Percentiles rank a stretch among this genome's conserved stretches.
Evolutionary conservation across 2,888 invertebrate species (phyloP).

Genomic region (Omphaloscelis lunosa): DNA sequence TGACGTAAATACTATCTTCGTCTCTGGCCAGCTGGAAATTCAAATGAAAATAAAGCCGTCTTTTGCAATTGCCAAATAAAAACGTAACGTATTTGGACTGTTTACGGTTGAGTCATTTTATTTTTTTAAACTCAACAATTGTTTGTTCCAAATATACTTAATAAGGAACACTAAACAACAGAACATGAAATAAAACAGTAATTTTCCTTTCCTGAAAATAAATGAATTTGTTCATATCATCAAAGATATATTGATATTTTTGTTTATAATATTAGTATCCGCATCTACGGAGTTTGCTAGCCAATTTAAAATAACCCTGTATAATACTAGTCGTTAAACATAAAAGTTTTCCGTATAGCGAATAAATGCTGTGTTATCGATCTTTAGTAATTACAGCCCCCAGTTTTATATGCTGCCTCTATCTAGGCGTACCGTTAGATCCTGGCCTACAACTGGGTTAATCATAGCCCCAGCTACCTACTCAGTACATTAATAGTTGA

Average conservation of each 20-base stretch:
- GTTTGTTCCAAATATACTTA: not conserved
- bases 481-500: constrained; percentile 68
- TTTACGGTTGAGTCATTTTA: not conserved
- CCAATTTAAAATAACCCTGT: not conserved
- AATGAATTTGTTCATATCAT: not conserved
- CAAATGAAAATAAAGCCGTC: constrained; percentile 8
- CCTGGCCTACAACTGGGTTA: constrained; percentile 73
- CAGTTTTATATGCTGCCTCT: constrained; percentile 69
- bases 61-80: constrained; percentile 13
- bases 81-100: not conserved
- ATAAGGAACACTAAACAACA: not conserved
- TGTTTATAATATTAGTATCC: too few relatives aligned
- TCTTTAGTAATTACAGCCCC: constrained; percentile 74
- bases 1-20: not conserved
- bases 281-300: too few relatives aligned
- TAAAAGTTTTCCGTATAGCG: constrained; percentile 60
- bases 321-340: constrained; percentile 47
- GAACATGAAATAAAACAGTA: not conserved
- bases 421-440: constrained; percentile 77
- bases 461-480: constrained; percentile 70
- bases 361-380: constrained; percentile 72
- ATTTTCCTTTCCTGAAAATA: not conserved
- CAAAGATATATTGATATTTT: too few relatives aligned
- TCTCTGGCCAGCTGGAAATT: not conserved
- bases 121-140: not conserved